Evolutionary conservation across 2,113 vertebrate genomes (phyloP).

Genomic region (Tapirus terrestris): DNA sequence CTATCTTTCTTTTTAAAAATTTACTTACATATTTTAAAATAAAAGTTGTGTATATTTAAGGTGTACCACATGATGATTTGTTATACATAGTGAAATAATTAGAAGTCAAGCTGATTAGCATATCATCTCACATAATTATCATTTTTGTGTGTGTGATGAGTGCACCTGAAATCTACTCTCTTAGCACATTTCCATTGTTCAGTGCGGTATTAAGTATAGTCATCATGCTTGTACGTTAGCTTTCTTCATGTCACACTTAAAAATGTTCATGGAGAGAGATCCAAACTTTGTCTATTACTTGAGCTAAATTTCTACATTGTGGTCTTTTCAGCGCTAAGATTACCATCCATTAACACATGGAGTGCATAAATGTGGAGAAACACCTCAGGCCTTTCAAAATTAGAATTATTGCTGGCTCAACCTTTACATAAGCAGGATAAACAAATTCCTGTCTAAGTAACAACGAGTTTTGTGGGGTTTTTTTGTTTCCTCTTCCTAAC

Average conservation of each 20-base stretch:
- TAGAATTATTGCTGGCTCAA: background rate
- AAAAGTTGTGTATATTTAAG: background rate
- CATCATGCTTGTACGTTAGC: background rate
- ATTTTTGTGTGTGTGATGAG: background rate
- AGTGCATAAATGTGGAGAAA: background rate
- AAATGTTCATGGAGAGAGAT: background rate
- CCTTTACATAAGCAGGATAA: constrained; percentile 24
- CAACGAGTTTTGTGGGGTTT: background rate
- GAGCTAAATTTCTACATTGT: background rate
- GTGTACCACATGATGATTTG: background rate
- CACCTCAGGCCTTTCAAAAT: background rate
- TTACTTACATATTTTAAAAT: background rate
- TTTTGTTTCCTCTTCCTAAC: constrained; percentile 1
- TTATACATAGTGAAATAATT: background rate
- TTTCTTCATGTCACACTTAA: background rate
- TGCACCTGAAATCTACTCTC: background rate
- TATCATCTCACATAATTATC: background rate
- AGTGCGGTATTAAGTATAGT: background rate
- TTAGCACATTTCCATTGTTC: background rate
- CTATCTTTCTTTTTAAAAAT: background rate
- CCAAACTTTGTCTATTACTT: background rate
- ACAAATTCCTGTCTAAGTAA: constrained; percentile 37
- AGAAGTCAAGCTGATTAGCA: background rate
- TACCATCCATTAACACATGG: background rate
- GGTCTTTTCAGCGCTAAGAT: background rate